Base-by-base conservation (phyloP, 2,888 invertebrate genomes). In the Acrobasis consociella region DNA sequence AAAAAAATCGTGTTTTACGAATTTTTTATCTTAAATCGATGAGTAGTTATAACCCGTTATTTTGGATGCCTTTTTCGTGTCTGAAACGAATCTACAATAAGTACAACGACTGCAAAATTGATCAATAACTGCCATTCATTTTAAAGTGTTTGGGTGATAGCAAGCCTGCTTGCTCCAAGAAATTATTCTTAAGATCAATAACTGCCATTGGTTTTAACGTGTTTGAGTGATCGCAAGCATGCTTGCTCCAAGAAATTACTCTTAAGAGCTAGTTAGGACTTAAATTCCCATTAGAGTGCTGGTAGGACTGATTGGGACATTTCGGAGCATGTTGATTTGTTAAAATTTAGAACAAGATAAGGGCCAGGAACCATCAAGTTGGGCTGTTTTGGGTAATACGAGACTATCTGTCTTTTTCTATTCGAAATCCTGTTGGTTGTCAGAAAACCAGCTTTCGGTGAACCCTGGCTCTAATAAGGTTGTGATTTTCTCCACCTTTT, bases 61-160 rank as follows among this genome's bases (percentile, higher is more conserved):
- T 65, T 69, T 66, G 51, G 66, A 67, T 64, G 66, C 65, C 65
- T 67, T 65, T 69, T 69, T 68, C 52, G 46, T 46, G n/a, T 46
- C 11, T 58, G 17, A 56, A 52, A 56, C 60, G 66, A 69, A 60
- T 61, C 65, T 64, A 59, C 63, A 42, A 51, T 74, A 76, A 74
- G 72, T 72, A 78, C 77, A 77, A 78, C 73, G 78, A 81, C 78
- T 80, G 80, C 66, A 38, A 38, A 42, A 22, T 49, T 63, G 62
- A 62, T 60, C 64, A 70, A 69, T 67, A 69, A 81, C 81, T 80
- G 80, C 77, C 78, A 80, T 77, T 70, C 60, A 69, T 67, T 70
- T 64, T 67, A 65, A 69, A 42, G 61, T 16, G 22, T 46, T 22
- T 16, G 11, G 15, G 37, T 9, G 8, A 9, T 53, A 55, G 17